phyloP scores from a whole-genome alignment of 1,140 invertebrate genomes.

The Leptopilina boulardi region DNA sequence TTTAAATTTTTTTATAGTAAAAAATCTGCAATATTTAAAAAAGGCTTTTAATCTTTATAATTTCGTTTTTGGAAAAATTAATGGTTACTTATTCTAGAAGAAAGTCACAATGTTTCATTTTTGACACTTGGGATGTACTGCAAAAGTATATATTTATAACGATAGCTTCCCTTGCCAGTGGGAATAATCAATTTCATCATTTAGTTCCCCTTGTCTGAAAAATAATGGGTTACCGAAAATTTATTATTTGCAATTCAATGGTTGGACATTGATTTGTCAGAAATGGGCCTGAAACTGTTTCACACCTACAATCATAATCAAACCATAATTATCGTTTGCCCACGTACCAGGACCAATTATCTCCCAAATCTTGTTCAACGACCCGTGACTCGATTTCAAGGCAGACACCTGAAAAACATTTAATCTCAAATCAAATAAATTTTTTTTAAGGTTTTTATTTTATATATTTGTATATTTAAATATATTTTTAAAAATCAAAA shows the following conservation, averaged over 20 bases:
- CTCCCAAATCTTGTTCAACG: neutral
- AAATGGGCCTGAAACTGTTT: slow-evolving; percentile 13
- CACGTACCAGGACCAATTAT: slow-evolving; percentile 12
- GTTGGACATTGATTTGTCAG: slow-evolving; percentile 13
- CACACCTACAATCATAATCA: slow-evolving; percentile 14
- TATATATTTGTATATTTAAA: too few species aligned
- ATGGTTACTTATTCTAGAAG: too few species aligned
- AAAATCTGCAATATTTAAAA: too few species aligned
- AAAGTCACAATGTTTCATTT: neutral
- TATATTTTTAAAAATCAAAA: too few species aligned
- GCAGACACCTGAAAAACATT: neutral
- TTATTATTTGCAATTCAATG: slow-evolving; percentile 8
- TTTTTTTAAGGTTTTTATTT: too few species aligned
- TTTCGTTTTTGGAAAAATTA: too few species aligned
- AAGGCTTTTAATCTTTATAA: too few species aligned
- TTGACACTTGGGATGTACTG: neutral
- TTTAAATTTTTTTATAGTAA: too few species aligned
- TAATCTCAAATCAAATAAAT: too few species aligned
- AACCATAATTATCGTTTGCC: neutral
- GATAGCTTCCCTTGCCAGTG: neutral
- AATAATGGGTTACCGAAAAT: slow-evolving; percentile 13
- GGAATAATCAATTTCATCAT: slow-evolving; percentile 10
- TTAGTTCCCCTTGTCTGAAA: slow-evolving; percentile 12
- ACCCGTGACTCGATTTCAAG: neutral
- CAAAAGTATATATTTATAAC: neutral